Conservation (phyloP, 2,888 invertebrate species). For the Tetanocera ferruginea region DNA sequence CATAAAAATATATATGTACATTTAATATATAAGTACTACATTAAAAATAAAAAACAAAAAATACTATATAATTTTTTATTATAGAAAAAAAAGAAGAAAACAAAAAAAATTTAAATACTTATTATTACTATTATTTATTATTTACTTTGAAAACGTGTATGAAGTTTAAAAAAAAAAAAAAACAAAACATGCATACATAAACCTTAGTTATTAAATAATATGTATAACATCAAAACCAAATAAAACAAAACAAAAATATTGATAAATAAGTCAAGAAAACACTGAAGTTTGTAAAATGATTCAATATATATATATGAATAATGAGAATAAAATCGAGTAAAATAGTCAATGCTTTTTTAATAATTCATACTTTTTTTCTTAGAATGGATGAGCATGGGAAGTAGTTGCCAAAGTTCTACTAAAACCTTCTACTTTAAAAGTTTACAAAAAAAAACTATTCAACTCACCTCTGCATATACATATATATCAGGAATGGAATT, state of each 20-base stretch:
- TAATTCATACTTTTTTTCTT: no score
- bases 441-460: no score
- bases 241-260: constrained; percentile 10
- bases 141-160: neutral
- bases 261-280: neutral
- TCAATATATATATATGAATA: constrained; percentile 11
- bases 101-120: neutral
- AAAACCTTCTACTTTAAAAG: no score
- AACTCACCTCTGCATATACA: no score
- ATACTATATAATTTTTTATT: constrained; percentile 3
- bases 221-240: constrained; percentile 14
- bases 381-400: no score
- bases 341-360: neutral
- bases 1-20: constrained; percentile 8
- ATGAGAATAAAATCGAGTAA: constrained; percentile 10
- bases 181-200: neutral
- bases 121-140: neutral
- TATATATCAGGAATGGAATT: no score
- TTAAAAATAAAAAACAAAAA: no score
- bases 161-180: neutral
- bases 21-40: neutral
- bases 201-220: constrained; percentile 9
- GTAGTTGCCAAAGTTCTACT: no score
- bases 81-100: neutral
- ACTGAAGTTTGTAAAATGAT: constrained; percentile 18